These are phyloP conservation scores for Nyctalus aviator DNA, from an alignment of 2,797 vertebrate genomes.

Conservation along the genomic window DNA sequence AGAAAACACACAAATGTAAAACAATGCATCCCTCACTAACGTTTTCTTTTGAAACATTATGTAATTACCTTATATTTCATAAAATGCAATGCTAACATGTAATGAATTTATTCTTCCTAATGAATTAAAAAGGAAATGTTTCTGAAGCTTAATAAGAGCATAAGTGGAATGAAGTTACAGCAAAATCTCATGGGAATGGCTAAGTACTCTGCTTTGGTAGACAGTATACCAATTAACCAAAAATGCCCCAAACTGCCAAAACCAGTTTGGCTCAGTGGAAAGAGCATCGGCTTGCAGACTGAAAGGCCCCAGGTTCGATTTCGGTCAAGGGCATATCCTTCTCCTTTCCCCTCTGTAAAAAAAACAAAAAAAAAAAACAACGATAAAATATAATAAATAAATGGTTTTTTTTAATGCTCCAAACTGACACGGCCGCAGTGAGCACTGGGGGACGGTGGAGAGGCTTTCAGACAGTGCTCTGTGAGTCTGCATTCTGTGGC, in stretches of 20 bases:
- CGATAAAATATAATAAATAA: no score
- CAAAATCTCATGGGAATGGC: background rate
- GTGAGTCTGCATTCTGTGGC: background rate
- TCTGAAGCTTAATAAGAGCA: background rate
- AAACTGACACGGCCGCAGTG: background rate
- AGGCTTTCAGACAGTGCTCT: background rate
- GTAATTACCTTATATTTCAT: background rate
- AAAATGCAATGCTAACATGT: slow-evolving; percentile 27
- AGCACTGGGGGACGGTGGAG: background rate
- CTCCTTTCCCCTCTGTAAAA: no score
- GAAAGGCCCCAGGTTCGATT: no score
- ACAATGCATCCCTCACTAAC: background rate
- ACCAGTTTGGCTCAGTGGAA: no score
- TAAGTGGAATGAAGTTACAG: background rate
- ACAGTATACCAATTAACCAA: background rate
- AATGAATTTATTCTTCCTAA: slow-evolving; percentile 31
- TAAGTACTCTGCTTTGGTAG: slow-evolving; percentile 14
- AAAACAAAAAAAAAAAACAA: no score
- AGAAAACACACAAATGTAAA: background rate
- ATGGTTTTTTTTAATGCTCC: background rate
- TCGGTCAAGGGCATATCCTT: no score
- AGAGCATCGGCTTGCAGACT: no score
- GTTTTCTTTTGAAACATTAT: slow-evolving; percentile 27
- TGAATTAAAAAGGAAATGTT: slow-evolving; percentile 12
- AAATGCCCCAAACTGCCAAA: background rate